Conservation (phyloP, 2,797 vertebrate species). For the Lerista edwardsae region DNA sequence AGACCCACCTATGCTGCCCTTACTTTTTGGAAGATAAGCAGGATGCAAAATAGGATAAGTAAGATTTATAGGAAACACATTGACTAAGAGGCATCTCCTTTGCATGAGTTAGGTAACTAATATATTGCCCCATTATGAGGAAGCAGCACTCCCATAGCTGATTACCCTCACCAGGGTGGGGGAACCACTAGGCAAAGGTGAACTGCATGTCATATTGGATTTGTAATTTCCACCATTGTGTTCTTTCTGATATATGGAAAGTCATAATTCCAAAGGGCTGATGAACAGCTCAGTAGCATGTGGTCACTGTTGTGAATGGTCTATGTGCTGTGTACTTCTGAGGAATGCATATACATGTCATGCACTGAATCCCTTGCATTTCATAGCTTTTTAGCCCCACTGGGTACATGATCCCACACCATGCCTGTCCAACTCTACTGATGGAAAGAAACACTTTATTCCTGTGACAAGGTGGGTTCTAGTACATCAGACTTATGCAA, state of each 20-base stretch:
- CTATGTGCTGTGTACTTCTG: not conserved
- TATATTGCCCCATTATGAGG: no score
- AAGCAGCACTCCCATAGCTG: conserved; percentile 13
- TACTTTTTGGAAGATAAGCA: not conserved
- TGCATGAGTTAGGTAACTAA: conserved; percentile 8
- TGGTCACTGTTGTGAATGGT: not conserved
- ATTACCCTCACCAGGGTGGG: not conserved
- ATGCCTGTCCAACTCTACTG: not conserved
- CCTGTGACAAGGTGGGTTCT: not conserved
- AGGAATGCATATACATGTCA: not conserved
- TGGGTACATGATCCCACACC: not conserved
- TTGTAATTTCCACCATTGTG: not conserved
- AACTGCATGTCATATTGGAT: not conserved
- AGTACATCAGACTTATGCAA: not conserved
- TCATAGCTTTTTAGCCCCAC: not conserved
- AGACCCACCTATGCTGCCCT: no score
- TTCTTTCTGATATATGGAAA: not conserved
- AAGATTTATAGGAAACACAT: conserved; percentile 11
- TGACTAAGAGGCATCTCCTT: conserved; percentile 42
- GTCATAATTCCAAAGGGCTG: not conserved
- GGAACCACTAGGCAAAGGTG: conserved; percentile 25
- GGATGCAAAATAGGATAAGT: conserved; percentile 26
- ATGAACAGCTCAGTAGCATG: not conserved
- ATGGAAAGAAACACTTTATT: not conserved
- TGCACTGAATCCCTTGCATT: not conserved